Evolutionary conservation across 2,888 invertebrate species (phyloP).

Genomic region (Dicyrtoma fusca): DNA sequence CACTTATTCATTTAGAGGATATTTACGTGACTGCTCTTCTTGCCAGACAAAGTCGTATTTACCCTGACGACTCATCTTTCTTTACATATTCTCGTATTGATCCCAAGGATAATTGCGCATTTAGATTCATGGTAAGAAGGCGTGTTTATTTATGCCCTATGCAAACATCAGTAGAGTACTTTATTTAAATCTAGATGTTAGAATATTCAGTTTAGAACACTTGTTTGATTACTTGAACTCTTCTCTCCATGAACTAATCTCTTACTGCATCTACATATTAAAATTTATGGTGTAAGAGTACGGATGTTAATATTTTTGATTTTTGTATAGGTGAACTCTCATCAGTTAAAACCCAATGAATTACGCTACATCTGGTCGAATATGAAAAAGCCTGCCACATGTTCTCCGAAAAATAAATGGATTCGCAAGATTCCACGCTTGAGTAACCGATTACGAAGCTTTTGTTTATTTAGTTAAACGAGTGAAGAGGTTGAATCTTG

Average conservation of each 20-base stretch:
- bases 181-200: too few relatives aligned
- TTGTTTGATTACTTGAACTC: too few relatives aligned
- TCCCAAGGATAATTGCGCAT: slow-evolving; percentile 56
- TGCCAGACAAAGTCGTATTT: slow-evolving; percentile 53
- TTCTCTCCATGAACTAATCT: too few relatives aligned
- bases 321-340: slow-evolving; percentile 51
- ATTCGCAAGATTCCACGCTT: slow-evolving; percentile 47
- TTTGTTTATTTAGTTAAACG: slow-evolving; percentile 46
- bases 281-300: too few relatives aligned
- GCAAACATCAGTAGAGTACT: too few relatives aligned
- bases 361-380: slow-evolving; percentile 55
- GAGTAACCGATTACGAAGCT: slow-evolving; percentile 47
- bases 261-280: too few relatives aligned
- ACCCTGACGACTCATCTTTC: slow-evolving; percentile 53
- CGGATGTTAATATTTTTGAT: neutral
- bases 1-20: slow-evolving; percentile 67
- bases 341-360: slow-evolving; percentile 56
- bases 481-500: too few relatives aligned
- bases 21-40: slow-evolving; percentile 58
- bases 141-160: too few relatives aligned
- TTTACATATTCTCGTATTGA: slow-evolving; percentile 54
- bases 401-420: slow-evolving; percentile 50
- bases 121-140: slow-evolving; percentile 55
- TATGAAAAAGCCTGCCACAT: slow-evolving; percentile 44
- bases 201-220: too few relatives aligned